Evolutionary conservation across 2,888 invertebrate species (phyloP).

Genomic region (Macropis europaea): DNA sequence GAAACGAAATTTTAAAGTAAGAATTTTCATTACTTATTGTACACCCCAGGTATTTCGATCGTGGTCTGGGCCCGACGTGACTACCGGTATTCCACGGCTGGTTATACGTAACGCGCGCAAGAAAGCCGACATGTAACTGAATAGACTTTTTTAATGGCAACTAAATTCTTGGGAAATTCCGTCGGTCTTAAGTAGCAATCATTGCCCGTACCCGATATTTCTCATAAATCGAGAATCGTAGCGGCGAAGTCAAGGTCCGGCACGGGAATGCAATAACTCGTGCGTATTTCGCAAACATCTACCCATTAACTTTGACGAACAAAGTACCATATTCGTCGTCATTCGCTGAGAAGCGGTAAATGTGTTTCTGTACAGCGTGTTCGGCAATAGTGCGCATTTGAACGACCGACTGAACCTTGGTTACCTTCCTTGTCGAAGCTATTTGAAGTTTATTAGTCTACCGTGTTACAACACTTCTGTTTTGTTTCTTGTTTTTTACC

Average conservation of each 20-base stretch:
- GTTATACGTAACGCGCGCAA: conserved; percentile 44
- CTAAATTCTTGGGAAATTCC: conserved; percentile 41
- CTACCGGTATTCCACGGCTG: conserved; percentile 46
- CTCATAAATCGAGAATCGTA: conserved; percentile 39
- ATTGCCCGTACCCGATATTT: conserved; percentile 31
- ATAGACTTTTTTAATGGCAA: conserved; percentile 30
- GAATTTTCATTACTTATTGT: too few species aligned
- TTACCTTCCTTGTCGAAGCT: not conserved
- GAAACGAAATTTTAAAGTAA: too few species aligned
- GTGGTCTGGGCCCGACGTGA: not conserved
- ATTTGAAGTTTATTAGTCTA: not conserved
- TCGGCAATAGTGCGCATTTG: not conserved
- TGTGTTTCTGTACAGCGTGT: not conserved
- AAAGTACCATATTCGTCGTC: conserved; percentile 36
- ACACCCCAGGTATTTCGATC: not conserved
- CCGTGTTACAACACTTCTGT: not conserved
- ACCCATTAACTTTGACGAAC: conserved; percentile 26
- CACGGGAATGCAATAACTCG: conserved; percentile 19
- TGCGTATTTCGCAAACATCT: conserved; percentile 33
- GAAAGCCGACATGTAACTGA: conserved; percentile 46
- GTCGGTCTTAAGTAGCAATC: conserved; percentile 24
- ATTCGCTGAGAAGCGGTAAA: conserved; percentile 23
- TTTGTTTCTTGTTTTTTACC: not conserved
- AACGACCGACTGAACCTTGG: not conserved
- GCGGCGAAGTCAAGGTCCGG: conserved; percentile 43